Conservation (phyloP, 2,797 vertebrate species). For the Myotis pilosus region DNA sequence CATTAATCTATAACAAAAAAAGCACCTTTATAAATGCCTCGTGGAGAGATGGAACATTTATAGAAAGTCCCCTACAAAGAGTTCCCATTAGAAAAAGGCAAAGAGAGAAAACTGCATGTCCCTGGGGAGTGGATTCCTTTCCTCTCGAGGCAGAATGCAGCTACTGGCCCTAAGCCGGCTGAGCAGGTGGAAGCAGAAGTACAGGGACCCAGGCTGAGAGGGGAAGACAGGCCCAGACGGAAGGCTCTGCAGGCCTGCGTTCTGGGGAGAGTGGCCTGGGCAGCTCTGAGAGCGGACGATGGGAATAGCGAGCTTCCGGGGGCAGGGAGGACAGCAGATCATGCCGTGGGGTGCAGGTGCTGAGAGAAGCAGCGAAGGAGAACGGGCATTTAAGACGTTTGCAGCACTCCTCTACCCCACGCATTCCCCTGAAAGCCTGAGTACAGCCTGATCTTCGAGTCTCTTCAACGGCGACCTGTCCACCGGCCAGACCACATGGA, state of each 20-base stretch:
- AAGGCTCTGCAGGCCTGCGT: neutral
- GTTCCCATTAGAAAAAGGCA: conserved; percentile 41
- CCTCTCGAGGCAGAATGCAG: neutral
- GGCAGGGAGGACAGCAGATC: neutral
- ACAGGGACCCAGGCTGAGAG: neutral
- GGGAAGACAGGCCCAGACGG: neutral
- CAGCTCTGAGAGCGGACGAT: neutral
- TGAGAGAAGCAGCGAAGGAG: neutral
- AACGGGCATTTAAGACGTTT: neutral
- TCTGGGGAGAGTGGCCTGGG: neutral
- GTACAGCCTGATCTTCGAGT: neutral
- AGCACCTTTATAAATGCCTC: neutral
- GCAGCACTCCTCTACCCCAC: too few species aligned
- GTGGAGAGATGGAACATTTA: neutral
- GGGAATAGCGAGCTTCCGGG: too few species aligned
- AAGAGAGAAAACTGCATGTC: neutral
- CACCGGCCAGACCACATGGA: neutral
- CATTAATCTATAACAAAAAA: neutral
- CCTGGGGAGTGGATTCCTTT: neutral
- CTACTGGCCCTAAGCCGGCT: neutral
- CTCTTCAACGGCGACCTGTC: neutral
- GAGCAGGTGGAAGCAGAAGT: neutral
- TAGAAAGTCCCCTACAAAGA: neutral
- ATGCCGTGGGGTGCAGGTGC: neutral
- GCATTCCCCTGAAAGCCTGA: neutral